Evolutionary conservation across 2,113 vertebrate species (phyloP).

Genomic region (Lonchura striata): DNA sequence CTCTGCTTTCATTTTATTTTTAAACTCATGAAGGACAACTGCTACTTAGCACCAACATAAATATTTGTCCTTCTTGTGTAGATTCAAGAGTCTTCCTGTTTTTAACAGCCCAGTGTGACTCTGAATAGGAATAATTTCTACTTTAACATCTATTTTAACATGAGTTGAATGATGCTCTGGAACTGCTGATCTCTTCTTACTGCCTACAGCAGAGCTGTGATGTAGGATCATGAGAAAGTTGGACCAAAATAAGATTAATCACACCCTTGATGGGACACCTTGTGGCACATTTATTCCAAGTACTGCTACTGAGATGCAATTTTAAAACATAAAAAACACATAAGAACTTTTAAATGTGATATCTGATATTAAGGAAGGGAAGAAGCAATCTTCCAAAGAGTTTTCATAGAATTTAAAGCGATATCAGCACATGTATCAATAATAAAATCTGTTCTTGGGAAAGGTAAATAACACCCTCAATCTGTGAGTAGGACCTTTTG

Average conservation of each 20-base stretch:
- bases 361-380: neutral
- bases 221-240: neutral
- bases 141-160: neutral
- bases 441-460: neutral
- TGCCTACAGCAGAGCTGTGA: neutral
- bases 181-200: neutral
- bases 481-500: neutral
- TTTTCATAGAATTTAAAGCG: neutral
- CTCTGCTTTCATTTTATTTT: slow-evolving; percentile 40
- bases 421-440: neutral
- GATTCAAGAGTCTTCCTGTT: slow-evolving; percentile 23
- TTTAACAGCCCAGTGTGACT: neutral
- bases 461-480: neutral
- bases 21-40: slow-evolving; percentile 6
- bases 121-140: neutral
- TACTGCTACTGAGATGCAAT: neutral
- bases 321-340: neutral
- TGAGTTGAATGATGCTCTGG: neutral
- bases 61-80: neutral
- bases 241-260: neutral
- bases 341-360: neutral
- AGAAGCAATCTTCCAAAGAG: neutral
- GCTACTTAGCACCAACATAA: slow-evolving; percentile 32
- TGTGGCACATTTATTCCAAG: neutral
- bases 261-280: fast-evolving